Evolutionary conservation across 2,797 vertebrate genomes (phyloP).

Genomic region (Moxostoma hubbsi): DNA sequence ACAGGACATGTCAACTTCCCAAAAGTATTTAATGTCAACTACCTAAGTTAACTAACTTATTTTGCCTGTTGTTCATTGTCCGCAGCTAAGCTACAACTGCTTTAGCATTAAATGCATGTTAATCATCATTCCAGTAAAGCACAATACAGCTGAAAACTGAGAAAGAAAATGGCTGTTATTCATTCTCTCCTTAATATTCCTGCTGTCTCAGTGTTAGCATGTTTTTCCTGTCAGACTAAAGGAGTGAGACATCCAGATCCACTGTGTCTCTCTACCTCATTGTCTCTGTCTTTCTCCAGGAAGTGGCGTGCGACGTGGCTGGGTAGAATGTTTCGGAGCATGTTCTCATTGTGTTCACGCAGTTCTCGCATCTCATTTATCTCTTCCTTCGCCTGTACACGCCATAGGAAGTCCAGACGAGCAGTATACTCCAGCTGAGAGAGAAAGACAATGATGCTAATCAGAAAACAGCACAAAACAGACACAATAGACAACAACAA

Average conservation of each 20-base stretch:
- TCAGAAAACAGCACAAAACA: constrained; percentile 3
- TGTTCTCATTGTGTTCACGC: constrained; percentile 97
- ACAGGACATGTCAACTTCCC: no score
- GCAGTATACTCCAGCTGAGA: constrained; percentile 94
- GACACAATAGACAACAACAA: background rate
- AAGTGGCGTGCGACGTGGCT: constrained; percentile 97
- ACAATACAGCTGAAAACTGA: background rate
- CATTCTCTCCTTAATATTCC: constrained; percentile 21
- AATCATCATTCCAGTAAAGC: background rate
- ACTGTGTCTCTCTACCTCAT: constrained; percentile 81
- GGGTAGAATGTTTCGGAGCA: constrained; percentile 95
- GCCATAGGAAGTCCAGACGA: constrained; percentile 96
- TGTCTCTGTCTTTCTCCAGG: constrained; percentile 97
- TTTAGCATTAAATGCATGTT: background rate
- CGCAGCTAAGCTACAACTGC: background rate
- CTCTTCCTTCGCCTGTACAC: constrained; percentile 97
- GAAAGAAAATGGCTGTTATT: background rate
- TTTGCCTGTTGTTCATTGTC: background rate
- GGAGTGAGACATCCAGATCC: constrained; percentile 38
- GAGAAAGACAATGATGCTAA: background rate
- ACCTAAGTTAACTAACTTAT: no score
- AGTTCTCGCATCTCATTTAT: constrained; percentile 99
- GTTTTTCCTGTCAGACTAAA: constrained; percentile 34
- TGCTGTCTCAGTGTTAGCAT: constrained; percentile 12
- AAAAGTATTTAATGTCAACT: no score